Evolutionary conservation across 2,113 vertebrate genomes (phyloP), one percentile per base, ranked within the genome.

Genomic region (Varanus komodoensis): DNA sequence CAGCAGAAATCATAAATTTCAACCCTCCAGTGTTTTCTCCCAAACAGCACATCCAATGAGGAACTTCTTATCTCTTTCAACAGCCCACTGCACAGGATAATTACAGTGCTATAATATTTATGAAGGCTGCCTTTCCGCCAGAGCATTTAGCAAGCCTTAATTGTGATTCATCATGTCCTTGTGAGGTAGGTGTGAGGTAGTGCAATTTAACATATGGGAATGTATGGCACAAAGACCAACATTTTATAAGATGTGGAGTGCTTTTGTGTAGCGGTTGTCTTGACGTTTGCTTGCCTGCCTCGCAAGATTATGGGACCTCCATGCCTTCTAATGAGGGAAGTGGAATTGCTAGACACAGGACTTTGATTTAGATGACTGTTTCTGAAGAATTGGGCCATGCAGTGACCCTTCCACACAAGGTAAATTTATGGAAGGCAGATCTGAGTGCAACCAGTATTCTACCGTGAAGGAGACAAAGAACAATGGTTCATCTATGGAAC

Each of bases 101-200:
- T 91, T 87, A 57, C 80, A 84, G 34, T 84, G 75, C 80, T 91
- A 27, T 78, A 88, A 84, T 79, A 88, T 84, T 91, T 91, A 61
- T 88, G 73, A 78, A 91, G 34, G 48, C 86, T 91, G 80, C 50
- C 73, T 91, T 83, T 88, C 90, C 88, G 86, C 73, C 50, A 79
- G 88, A 71, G 86, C 82, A 84, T 80, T 79, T 88, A 91, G 86
- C 86, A 91, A n/a, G 50, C n/a, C 48, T 78, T 87, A 83, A 83
- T 83, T 91, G 86, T 88, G 90, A 91, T 79, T 91, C 80, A 78
- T 78, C 84, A 91, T 83, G 80, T 73, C 27, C 73, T 91, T 91
- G 61, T 32, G 61, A 69, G 82, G 50, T 88, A 57, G 19, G 86
- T 68, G 44, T 69, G n/a, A 54, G 50, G 80, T 61, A 68, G 32